phyloP scores from a whole-genome alignment of 2,113 vertebrate genomes.

The Alouatta palliata region DNA sequence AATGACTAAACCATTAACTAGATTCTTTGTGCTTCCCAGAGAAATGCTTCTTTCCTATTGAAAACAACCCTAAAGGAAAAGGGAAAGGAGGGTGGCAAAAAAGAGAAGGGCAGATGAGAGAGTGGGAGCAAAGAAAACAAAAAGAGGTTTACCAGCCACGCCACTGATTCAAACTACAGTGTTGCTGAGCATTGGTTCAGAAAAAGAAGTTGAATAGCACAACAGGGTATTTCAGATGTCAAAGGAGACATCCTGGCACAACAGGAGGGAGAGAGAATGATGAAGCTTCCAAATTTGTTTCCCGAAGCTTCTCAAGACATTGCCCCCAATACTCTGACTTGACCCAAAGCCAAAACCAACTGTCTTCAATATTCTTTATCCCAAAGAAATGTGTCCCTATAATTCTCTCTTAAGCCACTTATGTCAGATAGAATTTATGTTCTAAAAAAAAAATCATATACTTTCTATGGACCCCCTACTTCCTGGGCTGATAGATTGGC shows the following conservation, averaged over 20 bases:
- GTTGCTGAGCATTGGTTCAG: background rate
- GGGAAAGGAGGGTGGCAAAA: background rate
- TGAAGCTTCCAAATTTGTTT: constrained; percentile 8
- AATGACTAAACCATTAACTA: background rate
- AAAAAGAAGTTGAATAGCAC: constrained; percentile 13
- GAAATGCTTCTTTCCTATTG: constrained; percentile 47
- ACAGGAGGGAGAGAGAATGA: background rate
- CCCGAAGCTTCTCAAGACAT: constrained; percentile 36
- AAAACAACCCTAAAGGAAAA: constrained; percentile 36
- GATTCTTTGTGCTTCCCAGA: constrained; percentile 45
- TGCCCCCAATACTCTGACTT: background rate
- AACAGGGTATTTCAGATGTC: constrained; percentile 54
- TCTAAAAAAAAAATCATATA: background rate
- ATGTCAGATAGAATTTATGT: background rate
- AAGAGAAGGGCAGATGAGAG: background rate
- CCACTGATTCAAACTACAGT: background rate
- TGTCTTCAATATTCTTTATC: background rate
- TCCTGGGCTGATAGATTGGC: background rate
- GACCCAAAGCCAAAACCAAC: background rate
- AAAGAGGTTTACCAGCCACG: background rate
- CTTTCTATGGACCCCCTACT: background rate
- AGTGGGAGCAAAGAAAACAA: constrained; percentile 17
- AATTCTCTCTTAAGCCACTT: background rate
- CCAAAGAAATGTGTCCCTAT: constrained; percentile 11
- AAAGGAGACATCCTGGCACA: constrained; percentile 34